A percentile compares a stretch with the other conserved stretches of the same genome.
phyloP scores from a whole-genome alignment of 2,888 invertebrate genomes.

The Congeria kusceri region DNA sequence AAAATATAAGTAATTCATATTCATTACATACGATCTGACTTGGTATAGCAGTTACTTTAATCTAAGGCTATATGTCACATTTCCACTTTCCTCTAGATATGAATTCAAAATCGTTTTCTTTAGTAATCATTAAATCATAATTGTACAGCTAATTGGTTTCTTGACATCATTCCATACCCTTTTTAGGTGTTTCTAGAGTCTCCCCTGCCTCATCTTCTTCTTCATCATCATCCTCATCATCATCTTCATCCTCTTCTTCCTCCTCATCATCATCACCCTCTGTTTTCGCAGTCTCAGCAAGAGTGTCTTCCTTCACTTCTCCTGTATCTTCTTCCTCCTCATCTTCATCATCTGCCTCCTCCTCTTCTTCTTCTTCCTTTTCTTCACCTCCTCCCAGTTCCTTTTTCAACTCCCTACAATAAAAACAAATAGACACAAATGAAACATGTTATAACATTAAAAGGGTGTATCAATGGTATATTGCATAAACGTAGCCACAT shows the following conservation, averaged over 20 bases:
- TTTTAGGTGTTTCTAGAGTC: slow-evolving; percentile 31
- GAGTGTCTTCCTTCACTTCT: slow-evolving; percentile 41
- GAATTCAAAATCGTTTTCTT: no score
- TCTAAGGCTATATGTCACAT: no score
- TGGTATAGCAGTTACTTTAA: no score
- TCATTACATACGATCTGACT: no score
- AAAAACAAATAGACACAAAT: neutral
- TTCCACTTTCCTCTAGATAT: no score
- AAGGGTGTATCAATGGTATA: no score
- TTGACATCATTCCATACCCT: no score
- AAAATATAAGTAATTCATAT: no score
- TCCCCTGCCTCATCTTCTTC: slow-evolving; percentile 60
- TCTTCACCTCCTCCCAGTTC: slow-evolving; percentile 52
- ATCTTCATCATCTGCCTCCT: slow-evolving; percentile 51
- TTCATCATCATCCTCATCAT: slow-evolving; percentile 54
- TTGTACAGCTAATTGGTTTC: no score
- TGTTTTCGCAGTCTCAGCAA: slow-evolving; percentile 42
- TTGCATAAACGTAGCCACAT: no score
- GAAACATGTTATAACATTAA: neutral
- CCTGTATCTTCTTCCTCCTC: slow-evolving; percentile 32
- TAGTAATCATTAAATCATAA: no score
- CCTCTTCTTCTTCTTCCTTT: slow-evolving; percentile 55
- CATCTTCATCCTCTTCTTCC: slow-evolving; percentile 26
- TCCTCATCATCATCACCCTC: slow-evolving; percentile 50
- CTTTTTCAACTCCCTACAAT: slow-evolving; percentile 51